Conservation (phyloP, 2,797 vertebrate genomes). For the Pygocentrus nattereri region DNA sequence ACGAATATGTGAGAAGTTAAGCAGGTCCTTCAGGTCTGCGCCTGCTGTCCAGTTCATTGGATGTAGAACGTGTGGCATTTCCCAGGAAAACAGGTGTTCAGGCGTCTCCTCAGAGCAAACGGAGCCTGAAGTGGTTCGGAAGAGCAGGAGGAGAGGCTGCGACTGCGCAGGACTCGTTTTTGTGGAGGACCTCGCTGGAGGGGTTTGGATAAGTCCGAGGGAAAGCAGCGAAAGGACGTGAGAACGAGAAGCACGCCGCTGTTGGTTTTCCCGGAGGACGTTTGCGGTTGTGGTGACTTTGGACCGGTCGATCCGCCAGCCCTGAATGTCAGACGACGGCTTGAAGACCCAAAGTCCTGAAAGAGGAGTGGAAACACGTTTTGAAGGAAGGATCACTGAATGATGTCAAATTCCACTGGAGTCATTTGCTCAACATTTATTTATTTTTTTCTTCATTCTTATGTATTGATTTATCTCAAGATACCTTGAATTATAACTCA, state of each 20-base stretch:
- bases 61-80: conserved; percentile 51
- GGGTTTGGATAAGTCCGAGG: conserved; percentile 77
- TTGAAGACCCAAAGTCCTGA: not conserved
- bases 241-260: conserved; percentile 31
- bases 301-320: not conserved
- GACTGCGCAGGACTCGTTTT: conserved; percentile 73
- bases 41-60: conserved; percentile 49
- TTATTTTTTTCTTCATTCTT: not conserved
- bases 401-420: not conserved
- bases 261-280: not conserved
- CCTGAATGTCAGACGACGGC: not conserved
- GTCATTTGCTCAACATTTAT: not conserved
- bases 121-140: conserved; percentile 22
- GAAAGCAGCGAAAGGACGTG: conserved; percentile 70
- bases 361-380: not conserved
- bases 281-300: not conserved
- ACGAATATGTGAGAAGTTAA: conserved; percentile 52
- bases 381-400: not conserved
- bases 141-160: conserved; percentile 20
- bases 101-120: conserved; percentile 8
- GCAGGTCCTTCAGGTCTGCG: conserved; percentile 36
- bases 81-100: not conserved
- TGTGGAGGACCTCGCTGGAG: conserved; percentile 79
- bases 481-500: not conserved
- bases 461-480: no score